These are phyloP conservation scores for Nomada lathburiana DNA, from an alignment of 2,888 invertebrate genomes.

Conservation along the genomic window DNA sequence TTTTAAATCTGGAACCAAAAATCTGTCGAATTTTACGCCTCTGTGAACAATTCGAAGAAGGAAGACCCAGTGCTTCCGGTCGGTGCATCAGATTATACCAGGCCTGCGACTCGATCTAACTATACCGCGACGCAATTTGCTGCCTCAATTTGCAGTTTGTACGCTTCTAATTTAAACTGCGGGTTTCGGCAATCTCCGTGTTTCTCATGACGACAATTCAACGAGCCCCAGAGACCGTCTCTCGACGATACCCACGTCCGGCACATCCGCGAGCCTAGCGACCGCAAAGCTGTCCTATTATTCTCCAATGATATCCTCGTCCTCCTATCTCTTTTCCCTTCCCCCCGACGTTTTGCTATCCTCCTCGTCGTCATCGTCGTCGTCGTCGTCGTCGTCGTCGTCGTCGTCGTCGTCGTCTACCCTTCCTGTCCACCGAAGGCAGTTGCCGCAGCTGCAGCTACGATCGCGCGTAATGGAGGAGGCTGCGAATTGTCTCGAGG, in stretches of 20 bases:
- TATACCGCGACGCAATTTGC: conserved; percentile 78
- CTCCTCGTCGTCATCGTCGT: conserved; percentile 12
- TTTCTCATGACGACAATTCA: conserved; percentile 80
- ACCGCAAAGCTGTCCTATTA: conserved; percentile 80
- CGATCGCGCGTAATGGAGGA: conserved; percentile 66
- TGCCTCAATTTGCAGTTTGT: conserved; percentile 79
- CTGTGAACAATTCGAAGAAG: neutral
- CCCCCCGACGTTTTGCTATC: conserved; percentile 18
- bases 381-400: conserved; percentile 35
- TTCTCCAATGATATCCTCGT: conserved; percentile 70
- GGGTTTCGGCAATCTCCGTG: conserved; percentile 81
- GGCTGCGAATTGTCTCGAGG: conserved; percentile 61
- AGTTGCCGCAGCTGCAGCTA: conserved; percentile 25
- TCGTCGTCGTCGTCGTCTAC: conserved; percentile 33
- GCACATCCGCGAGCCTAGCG: conserved; percentile 65
- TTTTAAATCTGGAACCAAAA: no score
- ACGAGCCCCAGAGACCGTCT: conserved; percentile 61
- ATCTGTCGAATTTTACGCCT: no score
- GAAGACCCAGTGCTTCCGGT: conserved; percentile 30
- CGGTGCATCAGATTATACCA: conserved; percentile 28
- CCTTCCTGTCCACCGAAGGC: conserved; percentile 33
- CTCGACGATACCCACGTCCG: conserved; percentile 57
- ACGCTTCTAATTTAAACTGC: conserved; percentile 81
- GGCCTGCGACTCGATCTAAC: conserved; percentile 46
- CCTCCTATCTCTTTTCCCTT: conserved; percentile 46